phyloP scores from a whole-genome alignment of 2,888 invertebrate species.

The Melanostoma mellinum region DNA sequence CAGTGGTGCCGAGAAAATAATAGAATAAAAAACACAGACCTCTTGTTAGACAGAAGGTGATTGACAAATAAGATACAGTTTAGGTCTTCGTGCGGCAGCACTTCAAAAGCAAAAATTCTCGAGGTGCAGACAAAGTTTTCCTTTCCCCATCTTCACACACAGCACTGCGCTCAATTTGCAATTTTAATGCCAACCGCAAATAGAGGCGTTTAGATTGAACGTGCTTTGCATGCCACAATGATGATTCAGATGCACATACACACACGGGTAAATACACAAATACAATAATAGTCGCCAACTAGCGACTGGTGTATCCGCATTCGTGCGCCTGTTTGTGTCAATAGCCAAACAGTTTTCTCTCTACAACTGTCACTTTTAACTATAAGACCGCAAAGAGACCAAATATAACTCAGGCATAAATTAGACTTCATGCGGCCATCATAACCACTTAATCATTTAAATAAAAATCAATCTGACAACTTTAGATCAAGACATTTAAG shows the following conservation, averaged over 20 bases:
- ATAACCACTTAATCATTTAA: slow-evolving; percentile 54
- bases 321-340: slow-evolving; percentile 52
- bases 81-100: slow-evolving; percentile 28
- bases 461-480: slow-evolving; percentile 52
- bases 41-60: slow-evolving; percentile 37
- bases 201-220: slow-evolving; percentile 70
- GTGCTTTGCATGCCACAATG: slow-evolving; percentile 54
- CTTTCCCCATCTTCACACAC: slow-evolving; percentile 56
- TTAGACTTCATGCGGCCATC: slow-evolving; percentile 35
- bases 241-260: slow-evolving; percentile 51
- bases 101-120: slow-evolving; percentile 36
- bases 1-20: slow-evolving; percentile 24
- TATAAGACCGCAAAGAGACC: background rate
- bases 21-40: background rate
- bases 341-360: slow-evolving; percentile 27
- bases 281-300: slow-evolving; percentile 13
- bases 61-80: slow-evolving; percentile 63
- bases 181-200: slow-evolving; percentile 65
- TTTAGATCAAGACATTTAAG: slow-evolving; percentile 47
- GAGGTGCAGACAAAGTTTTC: slow-evolving; percentile 55
- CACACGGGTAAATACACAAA: background rate
- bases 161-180: slow-evolving; percentile 52
- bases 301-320: slow-evolving; percentile 63
- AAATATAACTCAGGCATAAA: slow-evolving; percentile 31
- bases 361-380: slow-evolving; percentile 48